Evolutionary conservation across 2,113 vertebrate genomes (phyloP), one percentile per base, ranked within the genome.

Genomic region (Pachycephala philippinensis): DNA sequence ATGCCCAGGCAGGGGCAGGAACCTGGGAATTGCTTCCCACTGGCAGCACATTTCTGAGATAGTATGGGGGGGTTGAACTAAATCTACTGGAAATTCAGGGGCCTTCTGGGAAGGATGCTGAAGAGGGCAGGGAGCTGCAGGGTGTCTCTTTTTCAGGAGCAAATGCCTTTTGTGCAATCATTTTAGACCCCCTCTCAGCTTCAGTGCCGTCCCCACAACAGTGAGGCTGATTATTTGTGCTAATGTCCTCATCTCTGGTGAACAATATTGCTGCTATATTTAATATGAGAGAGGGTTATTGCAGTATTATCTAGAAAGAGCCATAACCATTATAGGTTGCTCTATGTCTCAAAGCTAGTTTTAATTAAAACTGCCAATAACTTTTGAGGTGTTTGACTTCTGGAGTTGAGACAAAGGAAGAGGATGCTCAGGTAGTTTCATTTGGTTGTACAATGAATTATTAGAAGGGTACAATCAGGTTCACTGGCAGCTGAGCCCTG

Each of bases 321-420:
- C 79, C 49, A 50, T 79, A 85, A 44, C 63, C 10, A 26, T 87
- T 78, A 83, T 7, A 63, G 39, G 66, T 83, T 61, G 49, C 69
- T 78, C 50, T 50, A 13, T 63, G 37, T 88, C 72, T 80, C 84
- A 81, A 76, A 93, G 70, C 87, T 93, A 77, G 72, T 72, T 92
- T 95, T 94, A 91, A 93, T 88, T 92, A 90, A 93, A 94, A 72
- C 72, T 94, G 89, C 84, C 94, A 83, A 70, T 91, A 79, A 45
- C 56, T 91, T 90, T 74, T 79, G 76, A 60, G 60, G 24, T 50
- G 63, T 93, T 93, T 93, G 83, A 83, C 54, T 93, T 89, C 28
- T 81, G 74, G 56, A 91, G 63, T 57, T 69, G 78, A 89, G 94
- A 64, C 54, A 85, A 90, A 93, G 39, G 35, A 88, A 69, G 16